Evolutionary conservation across 2,888 invertebrate genomes (phyloP), one percentile per base, ranked within the genome.

Genomic region (Gryllus longicercus): DNA sequence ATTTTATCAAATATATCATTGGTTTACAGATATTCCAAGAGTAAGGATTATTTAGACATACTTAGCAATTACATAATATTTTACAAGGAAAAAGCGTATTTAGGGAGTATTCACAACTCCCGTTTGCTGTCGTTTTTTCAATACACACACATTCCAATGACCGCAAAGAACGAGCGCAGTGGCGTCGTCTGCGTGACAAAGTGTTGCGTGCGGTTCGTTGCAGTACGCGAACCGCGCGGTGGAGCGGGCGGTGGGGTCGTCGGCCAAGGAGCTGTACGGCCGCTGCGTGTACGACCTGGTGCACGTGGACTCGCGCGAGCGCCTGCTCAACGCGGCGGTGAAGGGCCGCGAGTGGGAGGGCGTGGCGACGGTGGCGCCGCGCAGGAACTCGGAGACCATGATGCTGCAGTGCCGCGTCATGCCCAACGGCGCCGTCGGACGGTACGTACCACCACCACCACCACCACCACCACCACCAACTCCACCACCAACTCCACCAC

Each of bases 151-250:
- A 38, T 38, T 38, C 38, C 5, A 38, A 38, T 38, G 8, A 38
- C 38, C 38, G 8, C 38, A 5, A 38, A 8, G 8, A 4, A 38
- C 38, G 38, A 38, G 38, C 8, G 8, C 38, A 38, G 5, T 5
- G 38, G 38, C 38, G 38, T 38, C 8, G 8, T 38, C n/a, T n/a
- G n/a, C n/a, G 21, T 21, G 21, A 21, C 21, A 1, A 21, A 21
- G 21, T 21, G 21, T 1, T 21, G 21, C 21, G 21, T 1, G 21
- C n/a, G 8, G 8, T 18, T 18, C 51, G 78, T 83, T 88, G 77
- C 89, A 97, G 95, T 94, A 95, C 86, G 93, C 95, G 84, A 97
- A 97, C 88, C 93, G 93, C 85, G 92, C 96, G 38, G 94, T 94
- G 87, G 96, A 96, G 88, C 92, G 93, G 82, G 89, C 95, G 83